Conservation (phyloP, 2,888 invertebrate genomes). For the Rhabditoides inermis region DNA sequence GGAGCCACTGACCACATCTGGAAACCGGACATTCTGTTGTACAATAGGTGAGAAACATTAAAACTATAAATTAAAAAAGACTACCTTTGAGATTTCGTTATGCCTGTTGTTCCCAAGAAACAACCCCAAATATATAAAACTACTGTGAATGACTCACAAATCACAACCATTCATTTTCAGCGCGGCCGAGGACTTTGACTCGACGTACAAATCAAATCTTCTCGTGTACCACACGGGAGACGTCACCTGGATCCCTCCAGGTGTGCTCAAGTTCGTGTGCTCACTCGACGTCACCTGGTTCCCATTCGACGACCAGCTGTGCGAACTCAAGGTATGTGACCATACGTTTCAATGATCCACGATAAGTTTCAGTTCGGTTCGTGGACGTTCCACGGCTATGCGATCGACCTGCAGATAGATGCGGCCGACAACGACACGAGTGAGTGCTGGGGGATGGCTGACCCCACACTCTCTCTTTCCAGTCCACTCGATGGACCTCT, state of each 20-base stretch:
- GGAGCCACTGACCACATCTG: constrained; percentile 62
- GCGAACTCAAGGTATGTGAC: constrained; percentile 38
- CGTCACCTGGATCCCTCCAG: constrained; percentile 46
- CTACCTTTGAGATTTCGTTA: no score
- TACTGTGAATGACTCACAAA: not conserved
- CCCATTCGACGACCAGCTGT: constrained; percentile 85
- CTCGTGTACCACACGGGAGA: constrained; percentile 36
- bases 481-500: constrained; percentile 40
- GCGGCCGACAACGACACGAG: constrained; percentile 20
- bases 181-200: constrained; percentile 38
- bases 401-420: constrained; percentile 68
- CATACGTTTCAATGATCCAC: not conserved
- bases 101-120: no score
- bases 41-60: constrained; percentile 26
- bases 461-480: constrained; percentile 4
- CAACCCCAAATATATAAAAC: no score
- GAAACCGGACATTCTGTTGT: constrained; percentile 76
- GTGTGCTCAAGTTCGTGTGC: constrained; percentile 36
- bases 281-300: constrained; percentile 58
- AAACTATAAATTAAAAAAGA: no score
- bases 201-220: constrained; percentile 36
- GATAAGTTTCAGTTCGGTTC: constrained; percentile 68
- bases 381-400: constrained; percentile 89
- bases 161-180: constrained; percentile 19
- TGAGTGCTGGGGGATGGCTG: constrained; percentile 1